phyloP scores from a whole-genome alignment of 1,140 invertebrate species.

The Cheumatopsyche charites region DNA sequence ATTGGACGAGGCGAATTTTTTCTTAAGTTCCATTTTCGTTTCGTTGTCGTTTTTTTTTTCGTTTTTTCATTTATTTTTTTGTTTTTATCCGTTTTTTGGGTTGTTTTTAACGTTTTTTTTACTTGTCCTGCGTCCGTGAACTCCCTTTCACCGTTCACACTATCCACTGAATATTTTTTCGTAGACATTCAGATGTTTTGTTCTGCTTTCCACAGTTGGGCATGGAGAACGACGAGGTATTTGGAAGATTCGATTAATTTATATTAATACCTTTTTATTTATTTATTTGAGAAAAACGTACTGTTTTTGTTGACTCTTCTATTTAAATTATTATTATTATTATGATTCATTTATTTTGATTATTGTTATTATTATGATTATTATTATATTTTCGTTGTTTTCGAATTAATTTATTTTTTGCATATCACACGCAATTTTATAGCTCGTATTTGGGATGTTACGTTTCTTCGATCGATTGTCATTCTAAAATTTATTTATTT shows the following conservation, averaged over 20 bases:
- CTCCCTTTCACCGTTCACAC: constrained; percentile 5
- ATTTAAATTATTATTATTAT: background rate
- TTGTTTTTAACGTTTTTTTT: background rate
- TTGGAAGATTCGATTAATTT: constrained; percentile 50
- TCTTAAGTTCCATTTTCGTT: too few relatives aligned
- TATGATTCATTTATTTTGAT: background rate
- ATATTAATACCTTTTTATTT: constrained; percentile 41
- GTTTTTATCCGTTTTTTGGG: background rate
- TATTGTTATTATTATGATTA: background rate
- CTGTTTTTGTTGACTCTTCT: constrained; percentile 17
- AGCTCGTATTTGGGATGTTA: constrained; percentile 36
- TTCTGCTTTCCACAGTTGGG: constrained; percentile 77
- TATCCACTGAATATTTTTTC: constrained; percentile 33
- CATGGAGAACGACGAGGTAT: constrained; percentile 88
- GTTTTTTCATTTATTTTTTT: background rate
- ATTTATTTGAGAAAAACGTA: background rate
- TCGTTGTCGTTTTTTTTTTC: too few relatives aligned
- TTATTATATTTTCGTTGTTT: constrained; percentile 7
- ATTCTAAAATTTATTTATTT: background rate
- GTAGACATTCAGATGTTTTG: constrained; percentile 47
- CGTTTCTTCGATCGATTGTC: constrained; percentile 18
- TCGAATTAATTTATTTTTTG: constrained; percentile 32
- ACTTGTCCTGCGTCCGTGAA: background rate
- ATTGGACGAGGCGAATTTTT: constrained; percentile 12
- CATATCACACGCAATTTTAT: constrained; percentile 42